Evolutionary conservation across 2,888 invertebrate genomes (phyloP).

Genomic region (Trisateles emortualis): DNA sequence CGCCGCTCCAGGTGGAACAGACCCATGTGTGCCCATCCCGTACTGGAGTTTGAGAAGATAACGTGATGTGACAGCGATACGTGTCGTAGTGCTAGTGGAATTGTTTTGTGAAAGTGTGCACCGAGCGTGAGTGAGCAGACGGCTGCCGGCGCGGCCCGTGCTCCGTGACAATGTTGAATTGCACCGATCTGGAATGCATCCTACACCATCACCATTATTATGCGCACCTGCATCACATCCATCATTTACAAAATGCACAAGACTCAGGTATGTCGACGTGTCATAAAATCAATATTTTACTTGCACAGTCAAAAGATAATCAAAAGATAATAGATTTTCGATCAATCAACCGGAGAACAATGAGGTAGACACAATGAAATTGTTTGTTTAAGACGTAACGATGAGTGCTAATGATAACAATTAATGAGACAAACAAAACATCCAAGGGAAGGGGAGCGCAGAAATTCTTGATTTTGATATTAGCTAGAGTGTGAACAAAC

Average conservation of each 20-base stretch:
- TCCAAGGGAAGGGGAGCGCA: slow-evolving; percentile 36
- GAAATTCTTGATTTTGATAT: slow-evolving; percentile 59
- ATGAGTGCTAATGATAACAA: slow-evolving; percentile 76
- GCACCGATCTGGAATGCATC: slow-evolving; percentile 92
- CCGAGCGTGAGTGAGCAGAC: slow-evolving; percentile 74
- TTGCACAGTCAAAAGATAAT: slow-evolving; percentile 31
- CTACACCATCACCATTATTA: slow-evolving; percentile 92
- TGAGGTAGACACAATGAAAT: slow-evolving; percentile 70
- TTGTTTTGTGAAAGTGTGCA: slow-evolving; percentile 86
- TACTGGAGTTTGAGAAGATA: slow-evolving; percentile 75
- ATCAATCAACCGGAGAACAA: slow-evolving; percentile 57
- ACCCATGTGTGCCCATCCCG: slow-evolving; percentile 63
- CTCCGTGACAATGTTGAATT: slow-evolving; percentile 90
- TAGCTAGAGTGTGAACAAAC: slow-evolving; percentile 47
- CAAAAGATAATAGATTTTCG: slow-evolving; percentile 55
- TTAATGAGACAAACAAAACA: slow-evolving; percentile 58
- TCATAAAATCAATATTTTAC: background rate
- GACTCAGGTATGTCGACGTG: slow-evolving; percentile 83
- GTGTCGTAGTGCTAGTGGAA: slow-evolving; percentile 80
- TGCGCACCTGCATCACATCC: slow-evolving; percentile 90
- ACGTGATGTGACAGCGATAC: slow-evolving; percentile 85
- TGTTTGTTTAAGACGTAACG: slow-evolving; percentile 73
- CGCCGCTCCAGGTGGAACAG: slow-evolving; percentile 65
- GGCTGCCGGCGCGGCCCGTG: slow-evolving; percentile 69
- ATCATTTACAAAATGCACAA: slow-evolving; percentile 89